A percentile compares a stretch with the other conserved stretches of the same genome.
These are phyloP conservation scores for Amphiprion ocellaris DNA, from an alignment of 2,113 vertebrate species.

Conservation along the genomic window DNA sequence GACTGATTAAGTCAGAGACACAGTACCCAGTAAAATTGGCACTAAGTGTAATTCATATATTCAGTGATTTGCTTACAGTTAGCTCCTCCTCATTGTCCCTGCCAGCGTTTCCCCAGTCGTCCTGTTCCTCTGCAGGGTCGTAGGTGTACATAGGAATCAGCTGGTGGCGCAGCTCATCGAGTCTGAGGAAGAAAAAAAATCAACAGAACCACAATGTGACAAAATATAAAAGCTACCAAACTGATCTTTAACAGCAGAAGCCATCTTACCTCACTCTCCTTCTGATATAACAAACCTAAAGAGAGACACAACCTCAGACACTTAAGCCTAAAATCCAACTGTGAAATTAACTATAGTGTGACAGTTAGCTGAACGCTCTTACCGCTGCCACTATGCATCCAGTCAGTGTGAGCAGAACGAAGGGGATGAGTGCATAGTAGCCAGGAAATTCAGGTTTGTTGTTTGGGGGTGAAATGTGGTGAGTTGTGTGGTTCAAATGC, in stretches of 20 bases:
- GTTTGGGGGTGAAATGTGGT: slow-evolving; percentile 4
- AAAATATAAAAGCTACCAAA: neutral
- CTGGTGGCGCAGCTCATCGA: slow-evolving; percentile 64
- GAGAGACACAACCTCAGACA: neutral
- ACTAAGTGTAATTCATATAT: neutral
- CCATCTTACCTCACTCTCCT: slow-evolving; percentile 52
- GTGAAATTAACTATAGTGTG: neutral
- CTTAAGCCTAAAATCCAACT: neutral
- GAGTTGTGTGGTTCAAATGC: slow-evolving; percentile 62
- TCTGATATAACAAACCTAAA: slow-evolving; percentile 61
- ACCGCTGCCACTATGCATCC: slow-evolving; percentile 62
- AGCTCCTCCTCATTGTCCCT: slow-evolving; percentile 37
- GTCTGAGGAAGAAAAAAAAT: slow-evolving; percentile 37
- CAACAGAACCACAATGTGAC: neutral
- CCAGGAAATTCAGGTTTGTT: slow-evolving; percentile 21
- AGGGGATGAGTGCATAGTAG: slow-evolving; percentile 47
- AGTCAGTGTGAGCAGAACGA: slow-evolving; percentile 35
- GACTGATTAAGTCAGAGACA: too few species aligned
- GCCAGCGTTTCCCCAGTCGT: slow-evolving; percentile 14
- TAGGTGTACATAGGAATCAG: slow-evolving; percentile 77
- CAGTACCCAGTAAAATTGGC: neutral
- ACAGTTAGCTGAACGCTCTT: slow-evolving; percentile 16
- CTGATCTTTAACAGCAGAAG: neutral
- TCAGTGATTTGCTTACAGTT: slow-evolving; percentile 26
- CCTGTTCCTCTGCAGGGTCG: slow-evolving; percentile 59